Evolutionary conservation across 1,140 invertebrate genomes (phyloP).

Genomic region (Thaumatotibia leucotreta): DNA sequence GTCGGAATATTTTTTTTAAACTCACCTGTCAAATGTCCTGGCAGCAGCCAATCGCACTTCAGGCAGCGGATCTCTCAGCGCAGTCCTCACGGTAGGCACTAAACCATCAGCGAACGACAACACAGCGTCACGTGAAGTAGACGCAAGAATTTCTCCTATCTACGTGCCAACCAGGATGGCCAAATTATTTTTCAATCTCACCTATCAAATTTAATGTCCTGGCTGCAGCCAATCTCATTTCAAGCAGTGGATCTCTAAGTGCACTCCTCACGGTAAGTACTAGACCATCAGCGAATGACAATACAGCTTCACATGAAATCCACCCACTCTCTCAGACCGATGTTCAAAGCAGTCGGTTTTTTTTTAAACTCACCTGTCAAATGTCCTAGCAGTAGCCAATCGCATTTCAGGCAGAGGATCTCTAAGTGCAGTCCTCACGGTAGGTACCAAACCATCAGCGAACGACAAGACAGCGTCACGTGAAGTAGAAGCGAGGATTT

Average conservation of each 20-base stretch:
- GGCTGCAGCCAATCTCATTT: no score
- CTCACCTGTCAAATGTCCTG: conserved; percentile 92
- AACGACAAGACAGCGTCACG: conserved; percentile 96
- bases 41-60: conserved; percentile 97
- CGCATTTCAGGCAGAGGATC: conserved; percentile 96
- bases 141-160: conserved; percentile 99
- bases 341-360: no score
- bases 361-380: conserved; percentile 82
- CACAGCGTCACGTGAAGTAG: conserved; percentile 96
- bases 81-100: conserved; percentile 96
- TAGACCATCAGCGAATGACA: no score
- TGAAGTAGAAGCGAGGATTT: conserved; percentile 98
- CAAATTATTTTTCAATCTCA: neutral
- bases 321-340: no score
- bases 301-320: no score
- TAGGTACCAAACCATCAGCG: conserved; percentile 97
- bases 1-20: neutral
- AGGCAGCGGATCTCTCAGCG: conserved; percentile 93
- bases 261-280: no score
- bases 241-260: no score
- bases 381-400: conserved; percentile 96
- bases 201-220: no score
- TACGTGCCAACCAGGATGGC: neutral
- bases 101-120: conserved; percentile 95
- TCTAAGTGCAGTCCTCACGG: conserved; percentile 93